These are phyloP conservation scores for Archivesica marissinica DNA, from an alignment of 1,140 invertebrate genomes.

Conservation along the genomic window DNA sequence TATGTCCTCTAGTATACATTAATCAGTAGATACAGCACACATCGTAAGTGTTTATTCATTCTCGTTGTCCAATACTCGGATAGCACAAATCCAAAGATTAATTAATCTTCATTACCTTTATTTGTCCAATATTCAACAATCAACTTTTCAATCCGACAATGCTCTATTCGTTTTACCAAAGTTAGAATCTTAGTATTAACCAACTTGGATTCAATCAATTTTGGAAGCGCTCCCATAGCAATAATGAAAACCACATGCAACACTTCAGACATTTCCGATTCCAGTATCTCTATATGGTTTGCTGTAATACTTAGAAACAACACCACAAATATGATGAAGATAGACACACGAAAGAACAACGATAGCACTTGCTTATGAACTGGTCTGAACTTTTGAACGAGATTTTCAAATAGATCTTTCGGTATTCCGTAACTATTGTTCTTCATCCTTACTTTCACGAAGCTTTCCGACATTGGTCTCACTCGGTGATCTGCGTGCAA, in stretches of 20 bases:
- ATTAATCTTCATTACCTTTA: no score
- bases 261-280: constrained; percentile 2
- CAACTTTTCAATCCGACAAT: background rate
- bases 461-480: background rate
- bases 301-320: background rate
- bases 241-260: constrained; percentile 26
- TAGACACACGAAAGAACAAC: background rate
- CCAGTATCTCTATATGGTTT: background rate
- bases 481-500: background rate
- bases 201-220: background rate
- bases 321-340: background rate
- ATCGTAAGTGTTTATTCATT: no score
- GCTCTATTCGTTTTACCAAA: background rate
- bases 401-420: constrained; percentile 25
- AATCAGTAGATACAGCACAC: no score
- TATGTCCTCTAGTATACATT: no score
- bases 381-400: constrained; percentile 23
- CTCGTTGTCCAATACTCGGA: no score
- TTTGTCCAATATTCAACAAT: constrained; percentile 26
- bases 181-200: background rate
- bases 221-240: constrained; percentile 5
- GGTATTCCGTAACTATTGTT: constrained; percentile 10
- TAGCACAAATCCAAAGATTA: no score
- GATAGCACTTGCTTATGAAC: constrained; percentile 11
- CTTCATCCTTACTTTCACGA: background rate